Percentiles rank a stretch among this genome's conserved stretches.
Conservation (phyloP, 2,888 invertebrate genomes). For the Andrena fulva region DNA sequence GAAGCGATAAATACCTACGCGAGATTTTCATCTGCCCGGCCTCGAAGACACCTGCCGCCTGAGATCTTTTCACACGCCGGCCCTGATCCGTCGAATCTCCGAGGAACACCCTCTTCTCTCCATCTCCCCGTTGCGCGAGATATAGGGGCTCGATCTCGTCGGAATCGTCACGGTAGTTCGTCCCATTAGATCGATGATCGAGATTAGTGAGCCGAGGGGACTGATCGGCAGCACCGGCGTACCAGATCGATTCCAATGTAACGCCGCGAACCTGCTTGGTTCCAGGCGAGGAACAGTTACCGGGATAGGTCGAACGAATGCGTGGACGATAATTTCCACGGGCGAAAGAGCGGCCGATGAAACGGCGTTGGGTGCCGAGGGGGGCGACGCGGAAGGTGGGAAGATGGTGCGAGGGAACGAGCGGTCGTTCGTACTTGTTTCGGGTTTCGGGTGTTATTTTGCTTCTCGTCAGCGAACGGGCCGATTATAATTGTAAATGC, state of each 20-base stretch:
- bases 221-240: too few species aligned
- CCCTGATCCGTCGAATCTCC: constrained; percentile 56
- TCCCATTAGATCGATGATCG: constrained; percentile 45
- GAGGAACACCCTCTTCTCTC: constrained; percentile 27
- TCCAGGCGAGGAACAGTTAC: too few species aligned
- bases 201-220: constrained; percentile 32
- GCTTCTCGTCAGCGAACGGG: constrained; percentile 63
- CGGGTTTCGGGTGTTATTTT: constrained; percentile 30
- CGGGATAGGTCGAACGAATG: too few species aligned
- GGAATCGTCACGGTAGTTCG: constrained; percentile 28
- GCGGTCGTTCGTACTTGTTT: constrained; percentile 11
- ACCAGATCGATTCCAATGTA: not conserved
- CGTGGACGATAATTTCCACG: not conserved
- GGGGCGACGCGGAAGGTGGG: not conserved
- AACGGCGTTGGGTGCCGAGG: not conserved
- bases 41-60: constrained; percentile 76
- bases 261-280: too few species aligned
- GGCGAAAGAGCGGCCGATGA: not conserved
- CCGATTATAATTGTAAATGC: constrained; percentile 83
- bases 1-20: constrained; percentile 74
- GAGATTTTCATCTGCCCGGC: constrained; percentile 73
- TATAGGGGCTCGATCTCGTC: not conserved
- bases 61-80: constrained; percentile 68
- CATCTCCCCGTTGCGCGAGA: not conserved
- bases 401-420: not conserved